Percentiles rank a stretch among this genome's conserved stretches.
Conservation (phyloP, 2,113 vertebrate species). For the Stomatorhinus ivindoensis region DNA sequence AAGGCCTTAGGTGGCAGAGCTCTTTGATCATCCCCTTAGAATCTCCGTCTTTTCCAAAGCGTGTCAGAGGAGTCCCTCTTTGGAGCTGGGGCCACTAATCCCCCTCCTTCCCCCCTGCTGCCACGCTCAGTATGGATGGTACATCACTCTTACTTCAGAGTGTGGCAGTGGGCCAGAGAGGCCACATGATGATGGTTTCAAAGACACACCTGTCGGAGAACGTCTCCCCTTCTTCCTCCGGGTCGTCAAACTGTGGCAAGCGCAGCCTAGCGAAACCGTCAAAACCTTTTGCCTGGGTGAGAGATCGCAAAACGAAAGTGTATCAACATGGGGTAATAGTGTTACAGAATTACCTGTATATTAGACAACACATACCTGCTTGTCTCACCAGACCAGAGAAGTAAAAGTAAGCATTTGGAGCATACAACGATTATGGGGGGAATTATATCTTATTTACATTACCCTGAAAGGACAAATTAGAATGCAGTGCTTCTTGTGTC, state of each 20-base stretch:
- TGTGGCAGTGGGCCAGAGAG: conserved; percentile 20
- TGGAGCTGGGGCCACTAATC: conserved; percentile 48
- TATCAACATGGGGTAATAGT: too few relatives aligned
- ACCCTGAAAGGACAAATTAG: conserved; percentile 17
- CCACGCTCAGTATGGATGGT: conserved; percentile 7
- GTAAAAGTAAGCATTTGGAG: background rate
- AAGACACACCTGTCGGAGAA: conserved; percentile 42
- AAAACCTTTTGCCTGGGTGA: background rate
- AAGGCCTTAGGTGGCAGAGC: background rate
- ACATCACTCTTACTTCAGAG: conserved; percentile 38
- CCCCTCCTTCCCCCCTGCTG: conserved; percentile 25
- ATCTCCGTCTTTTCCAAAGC: conserved; percentile 32
- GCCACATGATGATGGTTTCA: conserved; percentile 59
- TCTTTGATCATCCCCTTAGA: conserved; percentile 37
- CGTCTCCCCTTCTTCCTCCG: conserved; percentile 18
- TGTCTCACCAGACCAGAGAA: background rate
- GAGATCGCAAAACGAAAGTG: background rate
- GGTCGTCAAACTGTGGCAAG: background rate
- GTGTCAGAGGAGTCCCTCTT: conserved; percentile 40
- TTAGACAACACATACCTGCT: background rate
- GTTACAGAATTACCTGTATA: background rate
- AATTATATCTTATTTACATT: conserved; percentile 8
- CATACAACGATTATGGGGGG: background rate
- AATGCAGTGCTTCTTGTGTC: conserved; percentile 63
- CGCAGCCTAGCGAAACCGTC: background rate